Evolutionary conservation across 2,888 invertebrate species (phyloP), one percentile per base, ranked within the genome.

Genomic region (Pheosia tremula): DNA sequence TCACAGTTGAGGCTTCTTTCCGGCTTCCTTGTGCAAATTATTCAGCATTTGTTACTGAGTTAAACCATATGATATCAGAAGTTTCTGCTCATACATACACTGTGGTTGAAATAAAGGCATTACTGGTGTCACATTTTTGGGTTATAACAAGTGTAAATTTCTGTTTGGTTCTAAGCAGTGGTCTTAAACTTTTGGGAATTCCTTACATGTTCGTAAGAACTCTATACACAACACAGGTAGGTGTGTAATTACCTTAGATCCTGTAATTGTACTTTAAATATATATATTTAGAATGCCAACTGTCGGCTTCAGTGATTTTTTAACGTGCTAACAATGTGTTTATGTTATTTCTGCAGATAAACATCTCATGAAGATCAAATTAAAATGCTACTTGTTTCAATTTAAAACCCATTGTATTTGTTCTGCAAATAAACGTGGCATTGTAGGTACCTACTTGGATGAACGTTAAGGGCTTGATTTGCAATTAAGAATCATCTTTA

Each of bases 351-450:
- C 53, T 4, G 11, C 1, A 53, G 9, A 53, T 53, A 53, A 53
- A 53, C 37, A 36, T 53, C 37, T 24, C 37, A 37, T 50, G 8
- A 50, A 36, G 53, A 53, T 37, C 4, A 53, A 37, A 53, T 53
- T 53, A 53, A 11, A 36, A 53, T 36, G 37, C 53, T 3, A 53
- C 37, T 53, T 11, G 10, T 53, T 37, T 5, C 53, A 53, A 53
- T 53, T 53, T 53, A 53, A 52, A 52, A 53, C 53, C 9, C 53
- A 53, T 53, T 53, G 37, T 53, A 53, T 53, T 53, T 37, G 53
- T 53, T 53, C 53, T 37, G 37, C 9, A 53, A 53, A 53, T 36
- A 53, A 53, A 53, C 53, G 37, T 53, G 53, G 37, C 37, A 53
- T 37, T 53, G 37, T 53, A 37, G 9, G 47, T 13, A 36, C 50